A percentile compares a stretch with the other conserved stretches of the same genome.
phyloP scores from a whole-genome alignment of 2,797 vertebrate species.

The Coregonus ussuriensis region DNA sequence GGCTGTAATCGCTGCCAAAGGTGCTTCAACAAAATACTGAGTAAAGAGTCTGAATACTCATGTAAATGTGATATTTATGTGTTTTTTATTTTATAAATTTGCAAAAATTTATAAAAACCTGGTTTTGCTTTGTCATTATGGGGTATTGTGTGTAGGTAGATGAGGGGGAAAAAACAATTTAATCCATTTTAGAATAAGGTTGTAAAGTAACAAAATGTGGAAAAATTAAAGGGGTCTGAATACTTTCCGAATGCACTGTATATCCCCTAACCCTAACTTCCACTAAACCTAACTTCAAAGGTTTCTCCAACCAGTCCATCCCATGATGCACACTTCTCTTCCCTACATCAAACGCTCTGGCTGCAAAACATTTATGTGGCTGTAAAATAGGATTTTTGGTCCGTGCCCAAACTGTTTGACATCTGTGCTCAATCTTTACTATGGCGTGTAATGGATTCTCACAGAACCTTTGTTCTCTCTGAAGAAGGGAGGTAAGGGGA shows the following conservation, averaged over 20 bases:
- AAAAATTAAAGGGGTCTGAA: too few species aligned
- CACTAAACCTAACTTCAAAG: slow-evolving; percentile 59
- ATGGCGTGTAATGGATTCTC: slow-evolving; percentile 62
- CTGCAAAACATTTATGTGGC: slow-evolving; percentile 71
- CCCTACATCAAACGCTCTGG: slow-evolving; percentile 68
- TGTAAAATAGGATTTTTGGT: slow-evolving; percentile 67
- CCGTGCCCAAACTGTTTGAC: slow-evolving; percentile 58
- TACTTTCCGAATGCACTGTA: slow-evolving; percentile 7
- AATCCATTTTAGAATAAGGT: too few species aligned
- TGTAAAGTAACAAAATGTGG: too few species aligned
- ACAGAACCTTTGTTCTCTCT: slow-evolving; percentile 71
- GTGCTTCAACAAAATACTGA: too few species aligned
- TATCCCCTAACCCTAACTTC: slow-evolving; percentile 33
- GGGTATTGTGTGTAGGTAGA: too few species aligned
- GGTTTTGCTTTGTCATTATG: too few species aligned
- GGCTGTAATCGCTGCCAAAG: too few species aligned
- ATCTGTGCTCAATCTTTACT: slow-evolving; percentile 75
- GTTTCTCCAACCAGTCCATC: slow-evolving; percentile 35
- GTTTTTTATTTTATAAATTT: too few species aligned
- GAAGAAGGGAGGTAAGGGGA: slow-evolving; percentile 30
- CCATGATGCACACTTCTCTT: slow-evolving; percentile 43
- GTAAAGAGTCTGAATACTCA: too few species aligned
- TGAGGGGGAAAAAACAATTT: too few species aligned
- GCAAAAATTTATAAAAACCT: too few species aligned
- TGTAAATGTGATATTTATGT: too few species aligned